Base-by-base conservation (phyloP, 1,140 invertebrate genomes). In the Lepidurus arcticus region DNA sequence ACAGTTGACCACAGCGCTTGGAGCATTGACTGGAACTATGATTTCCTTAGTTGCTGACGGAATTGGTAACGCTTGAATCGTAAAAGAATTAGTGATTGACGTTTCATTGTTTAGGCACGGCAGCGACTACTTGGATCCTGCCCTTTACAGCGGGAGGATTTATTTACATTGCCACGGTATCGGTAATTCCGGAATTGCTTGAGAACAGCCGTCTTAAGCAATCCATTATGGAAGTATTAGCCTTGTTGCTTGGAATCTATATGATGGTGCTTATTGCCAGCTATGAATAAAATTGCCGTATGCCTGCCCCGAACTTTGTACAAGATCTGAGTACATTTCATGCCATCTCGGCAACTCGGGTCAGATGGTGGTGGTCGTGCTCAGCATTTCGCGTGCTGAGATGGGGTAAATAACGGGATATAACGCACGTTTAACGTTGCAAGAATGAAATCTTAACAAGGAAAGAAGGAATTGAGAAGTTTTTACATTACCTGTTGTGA, bases 131-230 rank as follows among this genome's bases (percentile, higher is more conserved):
- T 13, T 94, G 94, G 89, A 93, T 98, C 79, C 87, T 98, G 74
- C 96, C 97, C 44, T 98, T 98, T 83, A 99, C 97, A 53, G 97
- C 97, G 79, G 97, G 96, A 78, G 97, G 97, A 24, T 98, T 99
- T 85, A 98, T 98, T 85, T 99, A 98, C 85, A 98, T 99, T 82
- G 96, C 96, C 16, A 96, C 96, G 42, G 97, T 98, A 0, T 96
- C 95, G 76, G 93, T 98, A 2, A 97, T 98, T 85, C 96, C 97
- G 75, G 95, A 98, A 85, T 87, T 98, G 42, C 87, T 98, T 78
- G 90, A 91, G 83, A 92, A 95, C 82, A 92, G 92, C 24, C 94
- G 91, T 83, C 89, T 96, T 79, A 89, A 89, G 85, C 94, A 97
- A 84, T 94, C 92, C 75, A 85, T 96, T 1, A 92, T 92, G 85